Evolutionary conservation across 2,113 vertebrate species (phyloP).

Genomic region (Elgaria multicarinata): DNA sequence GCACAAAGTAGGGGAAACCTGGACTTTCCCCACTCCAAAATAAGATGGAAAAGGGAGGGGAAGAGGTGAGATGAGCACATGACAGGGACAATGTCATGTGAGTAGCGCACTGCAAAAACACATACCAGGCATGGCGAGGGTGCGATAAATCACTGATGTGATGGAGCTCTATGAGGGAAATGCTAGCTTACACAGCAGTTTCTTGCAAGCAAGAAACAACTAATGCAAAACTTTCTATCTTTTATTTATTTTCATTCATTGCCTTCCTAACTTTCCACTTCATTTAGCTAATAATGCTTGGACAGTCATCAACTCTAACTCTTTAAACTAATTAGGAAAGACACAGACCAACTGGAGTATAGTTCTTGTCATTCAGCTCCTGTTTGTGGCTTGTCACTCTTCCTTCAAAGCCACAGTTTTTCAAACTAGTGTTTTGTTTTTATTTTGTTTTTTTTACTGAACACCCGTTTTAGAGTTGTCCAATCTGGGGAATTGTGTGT

Average conservation of each 20-base stretch:
- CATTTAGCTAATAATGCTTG: neutral
- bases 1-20: no score
- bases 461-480: neutral
- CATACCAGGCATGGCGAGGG: no score
- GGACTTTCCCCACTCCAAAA: no score
- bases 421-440: neutral
- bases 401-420: neutral
- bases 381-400: neutral
- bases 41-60: no score
- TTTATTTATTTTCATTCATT: conserved; percentile 1
- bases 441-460: neutral
- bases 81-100: no score
- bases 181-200: neutral
- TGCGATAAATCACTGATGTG: no score
- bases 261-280: neutral
- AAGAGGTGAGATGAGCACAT: no score
- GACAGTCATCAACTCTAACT: neutral
- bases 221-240: neutral
- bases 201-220: neutral
- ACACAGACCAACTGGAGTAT: neutral
- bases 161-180: no score
- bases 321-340: neutral
- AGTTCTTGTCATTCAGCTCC: neutral
- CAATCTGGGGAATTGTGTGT: neutral
- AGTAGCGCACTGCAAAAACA: no score